Evolutionary conservation across 2,888 invertebrate species (phyloP).

Genomic region (Gandaritis pyraliata): DNA sequence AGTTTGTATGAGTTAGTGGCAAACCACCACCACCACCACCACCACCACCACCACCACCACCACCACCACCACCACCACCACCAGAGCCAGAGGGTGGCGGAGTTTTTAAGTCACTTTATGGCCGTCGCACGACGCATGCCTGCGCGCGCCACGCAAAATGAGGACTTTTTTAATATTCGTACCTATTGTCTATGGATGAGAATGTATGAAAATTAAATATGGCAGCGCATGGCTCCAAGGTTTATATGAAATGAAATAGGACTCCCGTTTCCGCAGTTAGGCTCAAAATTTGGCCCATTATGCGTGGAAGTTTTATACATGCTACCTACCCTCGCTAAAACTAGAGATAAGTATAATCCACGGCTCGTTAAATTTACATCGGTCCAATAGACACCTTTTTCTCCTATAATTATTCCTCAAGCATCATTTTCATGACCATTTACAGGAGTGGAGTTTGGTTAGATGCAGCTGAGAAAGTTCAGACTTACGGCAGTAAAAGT

Average conservation of each 20-base stretch:
- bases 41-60: no score
- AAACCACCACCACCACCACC: no score
- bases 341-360: background rate
- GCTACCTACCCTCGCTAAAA: no score
- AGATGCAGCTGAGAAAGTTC: slow-evolving; percentile 90
- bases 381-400: background rate
- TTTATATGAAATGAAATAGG: no score
- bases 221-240: no score
- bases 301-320: no score
- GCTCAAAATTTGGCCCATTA: no score
- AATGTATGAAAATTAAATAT: background rate
- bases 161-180: slow-evolving; percentile 29
- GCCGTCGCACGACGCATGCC: slow-evolving; percentile 24
- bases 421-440: slow-evolving; percentile 26
- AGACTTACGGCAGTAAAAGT: slow-evolving; percentile 87
- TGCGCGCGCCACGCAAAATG: slow-evolving; percentile 27
- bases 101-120: no score
- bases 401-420: background rate
- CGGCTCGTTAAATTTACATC: background rate
- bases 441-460: slow-evolving; percentile 89
- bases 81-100: no score
- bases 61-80: no score
- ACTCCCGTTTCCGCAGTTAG: no score
- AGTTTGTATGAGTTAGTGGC: no score
- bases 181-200: slow-evolving; percentile 16